Evolutionary conservation across 2,797 vertebrate genomes (phyloP).

Genomic region (Meda fulgida): DNA sequence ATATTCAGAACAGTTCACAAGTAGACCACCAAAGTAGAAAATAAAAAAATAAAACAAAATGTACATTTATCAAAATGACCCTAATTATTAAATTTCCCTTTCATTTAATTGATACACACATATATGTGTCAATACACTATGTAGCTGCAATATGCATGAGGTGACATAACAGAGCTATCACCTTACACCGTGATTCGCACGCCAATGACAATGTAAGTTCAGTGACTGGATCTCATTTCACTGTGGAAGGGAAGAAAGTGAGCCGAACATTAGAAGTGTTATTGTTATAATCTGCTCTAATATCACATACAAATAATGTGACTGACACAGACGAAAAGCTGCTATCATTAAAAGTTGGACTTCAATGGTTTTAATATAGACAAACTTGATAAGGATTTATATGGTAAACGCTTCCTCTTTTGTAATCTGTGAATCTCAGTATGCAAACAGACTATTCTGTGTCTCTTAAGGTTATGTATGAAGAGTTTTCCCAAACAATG

Average conservation of each 20-base stretch:
- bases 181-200: conserved; percentile 55
- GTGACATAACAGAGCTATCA: conserved; percentile 55
- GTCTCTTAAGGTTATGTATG: background rate
- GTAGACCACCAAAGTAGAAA: background rate
- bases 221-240: conserved; percentile 40
- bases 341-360: background rate
- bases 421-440: background rate
- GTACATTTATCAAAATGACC: background rate
- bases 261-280: conserved; percentile 1
- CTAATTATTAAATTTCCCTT: background rate
- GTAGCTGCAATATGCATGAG: conserved; percentile 71
- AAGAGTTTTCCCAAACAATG: background rate
- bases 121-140: conserved; percentile 66
- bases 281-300: conserved; percentile 22
- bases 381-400: conserved; percentile 6
- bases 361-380: background rate
- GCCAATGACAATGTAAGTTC: conserved; percentile 30
- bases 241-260: conserved; percentile 25
- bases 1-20: background rate
- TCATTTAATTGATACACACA: conserved; percentile 59
- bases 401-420: background rate
- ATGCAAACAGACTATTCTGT: background rate
- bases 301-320: background rate
- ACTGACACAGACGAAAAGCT: background rate
- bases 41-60: background rate